phyloP scores from a whole-genome alignment of 2,888 invertebrate genomes.

The Noctua comes region DNA sequence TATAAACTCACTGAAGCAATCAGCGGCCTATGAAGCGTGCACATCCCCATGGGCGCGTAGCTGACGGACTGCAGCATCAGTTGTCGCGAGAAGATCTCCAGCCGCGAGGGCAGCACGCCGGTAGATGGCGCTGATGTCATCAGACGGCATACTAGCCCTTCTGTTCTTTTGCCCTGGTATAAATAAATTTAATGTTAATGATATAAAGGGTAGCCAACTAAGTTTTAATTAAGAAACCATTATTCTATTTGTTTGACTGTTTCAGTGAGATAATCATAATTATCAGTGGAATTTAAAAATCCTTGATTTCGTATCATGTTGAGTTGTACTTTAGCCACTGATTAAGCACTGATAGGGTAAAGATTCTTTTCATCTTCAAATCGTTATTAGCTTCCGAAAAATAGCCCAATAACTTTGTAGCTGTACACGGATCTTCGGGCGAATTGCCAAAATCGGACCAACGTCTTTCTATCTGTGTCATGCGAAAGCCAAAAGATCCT shows the following conservation, averaged over 20 bases:
- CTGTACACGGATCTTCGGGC: not conserved
- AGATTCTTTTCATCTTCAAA: not conserved
- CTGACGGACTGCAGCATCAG: constrained; percentile 89
- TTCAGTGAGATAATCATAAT: not conserved
- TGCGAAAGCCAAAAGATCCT: not conserved
- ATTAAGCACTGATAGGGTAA: too few species aligned
- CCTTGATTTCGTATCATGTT: too few species aligned
- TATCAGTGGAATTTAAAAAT: not conserved
- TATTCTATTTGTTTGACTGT: not conserved
- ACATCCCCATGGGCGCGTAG: constrained; percentile 91
- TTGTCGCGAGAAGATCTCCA: constrained; percentile 91
- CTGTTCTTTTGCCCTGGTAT: constrained; percentile 84
- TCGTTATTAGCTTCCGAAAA: not conserved
- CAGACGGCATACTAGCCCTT: constrained; percentile 81
- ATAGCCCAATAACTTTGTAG: not conserved
- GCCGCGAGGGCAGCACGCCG: constrained; percentile 85
- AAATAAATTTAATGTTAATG: not conserved
- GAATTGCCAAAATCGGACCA: not conserved
- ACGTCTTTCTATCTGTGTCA: not conserved
- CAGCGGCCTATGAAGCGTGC: constrained; percentile 89
- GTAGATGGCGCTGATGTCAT: constrained; percentile 86
- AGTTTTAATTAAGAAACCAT: not conserved
- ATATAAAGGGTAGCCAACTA: not conserved
- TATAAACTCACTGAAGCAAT: constrained; percentile 88
- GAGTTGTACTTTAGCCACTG: too few species aligned